Base-by-base conservation (phyloP, 2,113 vertebrate genomes). In the Anoplopoma fimbria region DNA sequence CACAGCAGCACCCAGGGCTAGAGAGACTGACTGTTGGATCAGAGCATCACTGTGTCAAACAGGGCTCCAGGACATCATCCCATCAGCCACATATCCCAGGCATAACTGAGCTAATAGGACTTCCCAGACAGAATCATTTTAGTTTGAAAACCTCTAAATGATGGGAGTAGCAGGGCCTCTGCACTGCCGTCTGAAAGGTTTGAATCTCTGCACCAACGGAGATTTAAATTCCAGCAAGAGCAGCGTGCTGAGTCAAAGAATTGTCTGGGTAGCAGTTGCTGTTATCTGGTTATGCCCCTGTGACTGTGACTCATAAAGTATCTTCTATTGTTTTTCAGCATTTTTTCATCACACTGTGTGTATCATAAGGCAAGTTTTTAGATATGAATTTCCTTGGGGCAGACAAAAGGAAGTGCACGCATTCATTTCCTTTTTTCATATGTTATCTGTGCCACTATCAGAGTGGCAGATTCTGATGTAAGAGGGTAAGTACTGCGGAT, bases 101-200 rank as follows among this genome's bases (percentile, higher is more conserved):
- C 55, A 75, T 79, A 87, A 77, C 88, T n/a, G 1, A 84, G 83
- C 86, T 93, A 91, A 91, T 90, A 78, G 89, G 85, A 88, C 90
- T 89, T 88, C 76, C 55, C 58, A 63, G 86, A 83, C 25, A 75
- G 83, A 87, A 90, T 85, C 83, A 61, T 88, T 71, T 38, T 60
- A 79, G 75, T 85, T 55, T 88, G 81, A 91, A 87, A 87, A 87
- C 53, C 74, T 82, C 45, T 83, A 70, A 88, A 84, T 60, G 84
- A 82, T 76, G 31, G 72, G 27, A 82, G 80, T 62, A 79, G 85
- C 83, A 69, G 60, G 72, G 69, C 65, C 69, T 76, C 78, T 58
- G 51, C 75, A 61, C 75, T 27, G 25, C 60, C 19, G 19, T 77
- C 85, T 75, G 60, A 81, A 86, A 71, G 74, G 85, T 88, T 91